A percentile compares a stretch with the other conserved stretches of the same genome.
Evolutionary conservation across 1,140 invertebrate genomes (phyloP).

Genomic region (honey bee (Apis mellifera)): Amel_HAv3.1 CM009942.2:1581001-1581500

Average conservation of each 20-base stretch:
- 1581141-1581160: neutral
- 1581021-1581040: too few species aligned
- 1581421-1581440: too few species aligned
- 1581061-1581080: neutral
- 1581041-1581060: too few species aligned
- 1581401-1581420: too few species aligned
- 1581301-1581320: conserved; percentile 10
- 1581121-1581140: neutral
- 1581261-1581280: conserved; percentile 55
- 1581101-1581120: neutral
- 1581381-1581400: conserved; percentile 34
- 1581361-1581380: conserved; percentile 47
- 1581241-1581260: conserved; percentile 75
- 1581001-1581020: too few species aligned
- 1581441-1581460: too few species aligned
- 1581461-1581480: too few species aligned
- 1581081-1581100: neutral
- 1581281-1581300: conserved; percentile 57
- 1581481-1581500: too few species aligned
- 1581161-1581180: too few species aligned
- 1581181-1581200: conserved; percentile 47
- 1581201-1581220: conserved; percentile 67
- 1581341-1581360: neutral
- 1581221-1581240: conserved; percentile 77
- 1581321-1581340: too few species aligned